These are phyloP conservation scores for Crematogaster levior DNA, from an alignment of 2,888 invertebrate species.

Conservation along the genomic window DNA sequence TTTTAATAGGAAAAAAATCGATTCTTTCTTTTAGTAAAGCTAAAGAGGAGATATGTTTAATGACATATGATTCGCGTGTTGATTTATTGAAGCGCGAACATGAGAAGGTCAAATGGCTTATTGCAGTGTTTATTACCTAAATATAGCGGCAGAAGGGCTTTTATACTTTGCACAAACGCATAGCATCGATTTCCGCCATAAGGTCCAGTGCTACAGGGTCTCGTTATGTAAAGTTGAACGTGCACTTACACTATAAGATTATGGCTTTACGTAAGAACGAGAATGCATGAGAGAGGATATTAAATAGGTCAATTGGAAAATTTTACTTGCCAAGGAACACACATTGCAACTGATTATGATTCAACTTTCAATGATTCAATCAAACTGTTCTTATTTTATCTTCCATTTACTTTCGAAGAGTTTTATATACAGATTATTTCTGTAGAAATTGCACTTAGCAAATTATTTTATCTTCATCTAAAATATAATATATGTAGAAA, in stretches of 20 bases:
- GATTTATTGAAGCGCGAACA: slow-evolving; percentile 11
- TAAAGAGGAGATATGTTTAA: background rate
- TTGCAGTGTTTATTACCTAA: background rate
- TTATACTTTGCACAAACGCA: slow-evolving; percentile 2
- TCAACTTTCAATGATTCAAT: background rate
- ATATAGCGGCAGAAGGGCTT: background rate
- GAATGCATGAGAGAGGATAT: slow-evolving; percentile 6
- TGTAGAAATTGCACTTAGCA: background rate
- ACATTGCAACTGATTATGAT: background rate
- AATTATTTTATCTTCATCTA: background rate
- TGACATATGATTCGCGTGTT: background rate
- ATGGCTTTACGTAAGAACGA: slow-evolving; percentile 41
- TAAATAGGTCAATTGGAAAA: slow-evolving; percentile 34
- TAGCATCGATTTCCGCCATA: slow-evolving; percentile 35
- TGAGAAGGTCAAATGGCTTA: background rate
- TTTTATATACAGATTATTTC: background rate
- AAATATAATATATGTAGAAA: background rate
- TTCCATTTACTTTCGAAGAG: background rate
- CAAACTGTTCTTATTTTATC: background rate
- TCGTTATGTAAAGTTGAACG: slow-evolving; percentile 50
- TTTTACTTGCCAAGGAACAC: background rate
- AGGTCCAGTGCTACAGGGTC: background rate
- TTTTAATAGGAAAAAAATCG: background rate
- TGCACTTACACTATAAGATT: slow-evolving; percentile 21
- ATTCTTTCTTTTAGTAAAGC: background rate